A percentile compares a stretch with the other conserved stretches of the same genome.
Evolutionary conservation across 64 coral and sea anemone genomes (phyloP).

Genomic region (Trachythela sp.): DNA sequence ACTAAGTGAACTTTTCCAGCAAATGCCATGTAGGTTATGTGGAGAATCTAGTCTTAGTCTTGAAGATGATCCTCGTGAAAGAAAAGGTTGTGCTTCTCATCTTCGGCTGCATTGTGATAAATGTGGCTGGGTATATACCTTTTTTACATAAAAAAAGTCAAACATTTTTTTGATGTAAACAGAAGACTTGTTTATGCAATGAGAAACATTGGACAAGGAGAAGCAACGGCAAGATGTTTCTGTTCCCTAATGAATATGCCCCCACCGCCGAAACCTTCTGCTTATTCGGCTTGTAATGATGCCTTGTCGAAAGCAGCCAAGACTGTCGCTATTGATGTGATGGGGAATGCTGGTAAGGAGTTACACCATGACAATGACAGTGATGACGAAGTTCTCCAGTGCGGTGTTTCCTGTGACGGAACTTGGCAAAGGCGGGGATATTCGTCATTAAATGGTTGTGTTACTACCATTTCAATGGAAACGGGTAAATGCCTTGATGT

Average conservation of each 20-base stretch:
- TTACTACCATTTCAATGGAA: neutral
- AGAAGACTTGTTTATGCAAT: conserved; percentile 1
- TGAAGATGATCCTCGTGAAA: too few relatives aligned
- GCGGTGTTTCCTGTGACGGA: neutral
- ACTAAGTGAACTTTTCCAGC: neutral
- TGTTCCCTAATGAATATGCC: neutral
- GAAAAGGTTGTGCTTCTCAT: too few relatives aligned
- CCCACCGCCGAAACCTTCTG: neutral
- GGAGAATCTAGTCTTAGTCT: neutral
- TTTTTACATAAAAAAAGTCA: neutral
- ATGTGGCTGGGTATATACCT: too few relatives aligned
- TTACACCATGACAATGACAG: neutral
- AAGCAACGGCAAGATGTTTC: neutral
- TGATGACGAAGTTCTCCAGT: neutral
- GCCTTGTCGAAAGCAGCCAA: neutral
- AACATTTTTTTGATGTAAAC: neutral
- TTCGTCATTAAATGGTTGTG: conserved; percentile 1
- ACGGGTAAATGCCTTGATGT: conserved; percentile 8
- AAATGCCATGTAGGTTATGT: neutral
- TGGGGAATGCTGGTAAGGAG: neutral
- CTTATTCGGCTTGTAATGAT: neutral
- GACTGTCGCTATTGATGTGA: neutral
- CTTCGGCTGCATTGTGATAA: too few relatives aligned
- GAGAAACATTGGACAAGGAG: neutral
- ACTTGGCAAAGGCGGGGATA: neutral